Evolutionary conservation across 2,888 invertebrate species (phyloP), one percentile per base, ranked within the genome.

Genomic region (Sminthurinus aureus): DNA sequence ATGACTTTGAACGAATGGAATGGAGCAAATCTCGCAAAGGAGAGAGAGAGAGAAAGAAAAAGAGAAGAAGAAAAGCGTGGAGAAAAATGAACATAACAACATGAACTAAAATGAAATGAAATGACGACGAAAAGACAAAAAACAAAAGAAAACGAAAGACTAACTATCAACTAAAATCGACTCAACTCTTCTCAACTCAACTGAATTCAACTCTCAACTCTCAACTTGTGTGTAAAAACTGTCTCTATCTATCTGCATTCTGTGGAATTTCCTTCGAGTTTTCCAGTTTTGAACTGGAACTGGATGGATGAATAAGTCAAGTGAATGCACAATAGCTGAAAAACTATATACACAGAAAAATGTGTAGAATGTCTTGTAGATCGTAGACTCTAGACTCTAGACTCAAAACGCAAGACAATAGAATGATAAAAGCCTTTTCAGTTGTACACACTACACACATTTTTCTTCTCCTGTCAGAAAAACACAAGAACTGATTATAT

Each of bases 141-240:
- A 58, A 77, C 22, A 77, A 77, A 24, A 22, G 20, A 77, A 24
- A 58, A 58, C 22, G 52, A 77, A 58, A 38, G 38, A 38, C 38
- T 38, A 38, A 38, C 38, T 38, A 38, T 38, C 38, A 38, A 38
- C 38, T 38, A 38, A 38, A 38, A 6, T 38, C 38, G 38, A 38
- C 38, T 38, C 38, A 38, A 38, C 38, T 38, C 38, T 4, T 1
- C 38, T 38, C 38, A 38, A 6, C 38, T 38, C 38, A 38, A 6
- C 38, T 38, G 3, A 38, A 38, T 38, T 38, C 38, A 38, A 38
- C 38, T 1, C 38, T 38, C 38, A 38, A 38, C 38, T 6, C 6
- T 1, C 38, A 38, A 38, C 6, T 38, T 38, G 6, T 38, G 38
- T 38, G 38, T 38, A 38, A 38, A 38, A 38, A 38, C 38, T 38